A percentile compares a stretch with the other conserved stretches of the same genome.
Conservation (phyloP, 2,113 vertebrate species). For the Calypte anna region DNA sequence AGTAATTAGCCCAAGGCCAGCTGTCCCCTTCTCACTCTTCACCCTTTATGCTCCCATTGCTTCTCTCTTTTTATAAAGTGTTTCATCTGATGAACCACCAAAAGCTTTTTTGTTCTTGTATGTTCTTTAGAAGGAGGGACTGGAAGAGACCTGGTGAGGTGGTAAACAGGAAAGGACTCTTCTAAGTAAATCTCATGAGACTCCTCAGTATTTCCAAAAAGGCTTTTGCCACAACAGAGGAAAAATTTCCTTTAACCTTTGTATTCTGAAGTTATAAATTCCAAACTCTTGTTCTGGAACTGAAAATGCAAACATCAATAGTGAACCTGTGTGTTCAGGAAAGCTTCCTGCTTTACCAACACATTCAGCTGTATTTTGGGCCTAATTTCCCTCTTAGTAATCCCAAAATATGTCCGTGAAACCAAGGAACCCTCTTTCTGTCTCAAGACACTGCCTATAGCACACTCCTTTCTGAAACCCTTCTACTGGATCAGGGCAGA, state of each 20-base stretch:
- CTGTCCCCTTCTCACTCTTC: background rate
- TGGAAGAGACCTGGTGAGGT: background rate
- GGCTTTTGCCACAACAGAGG: background rate
- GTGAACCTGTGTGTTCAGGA: background rate
- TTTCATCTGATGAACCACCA: background rate
- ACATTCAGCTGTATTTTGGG: background rate
- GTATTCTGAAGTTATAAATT: background rate
- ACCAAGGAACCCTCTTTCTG: background rate
- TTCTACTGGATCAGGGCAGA: background rate
- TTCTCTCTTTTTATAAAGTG: background rate
- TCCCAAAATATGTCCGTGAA: background rate
- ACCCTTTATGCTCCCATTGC: background rate
- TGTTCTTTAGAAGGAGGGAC: background rate
- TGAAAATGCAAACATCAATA: background rate
- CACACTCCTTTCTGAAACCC: background rate
- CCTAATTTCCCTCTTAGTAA: background rate
- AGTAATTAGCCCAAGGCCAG: slow-evolving; percentile 38
- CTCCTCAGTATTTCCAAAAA: background rate
- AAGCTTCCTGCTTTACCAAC: background rate
- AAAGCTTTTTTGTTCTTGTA: background rate
- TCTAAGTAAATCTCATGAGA: background rate
- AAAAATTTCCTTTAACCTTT: background rate
- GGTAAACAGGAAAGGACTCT: background rate
- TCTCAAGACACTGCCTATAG: accelerated
- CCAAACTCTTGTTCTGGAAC: accelerated